phyloP scores from a whole-genome alignment of 2,888 invertebrate genomes.

The Folsomia candida region DNA sequence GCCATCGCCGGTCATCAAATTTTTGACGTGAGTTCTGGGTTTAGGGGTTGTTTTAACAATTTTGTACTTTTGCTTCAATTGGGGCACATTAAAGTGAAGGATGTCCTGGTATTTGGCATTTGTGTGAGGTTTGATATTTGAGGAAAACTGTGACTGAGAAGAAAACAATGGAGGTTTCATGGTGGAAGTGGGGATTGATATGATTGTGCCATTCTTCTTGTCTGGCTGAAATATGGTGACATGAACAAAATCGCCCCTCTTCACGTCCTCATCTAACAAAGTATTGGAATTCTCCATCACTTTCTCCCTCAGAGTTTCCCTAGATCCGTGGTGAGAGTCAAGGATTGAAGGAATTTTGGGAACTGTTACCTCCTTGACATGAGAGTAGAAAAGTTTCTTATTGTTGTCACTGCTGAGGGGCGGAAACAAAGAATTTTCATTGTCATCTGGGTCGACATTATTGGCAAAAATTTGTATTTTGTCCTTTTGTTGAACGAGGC shows the following conservation, averaged over 20 bases:
- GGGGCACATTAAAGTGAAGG: not conserved
- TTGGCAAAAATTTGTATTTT: not conserved
- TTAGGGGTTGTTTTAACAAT: not conserved
- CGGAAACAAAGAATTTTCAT: conserved; percentile 9
- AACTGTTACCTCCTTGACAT: not conserved
- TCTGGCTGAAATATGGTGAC: not conserved
- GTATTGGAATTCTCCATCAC: not conserved
- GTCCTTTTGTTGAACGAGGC: not conserved
- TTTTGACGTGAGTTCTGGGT: not conserved
- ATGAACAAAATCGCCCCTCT: not conserved
- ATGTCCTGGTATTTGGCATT: not conserved
- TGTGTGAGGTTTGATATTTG: not conserved
- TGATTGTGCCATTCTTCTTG: not conserved
- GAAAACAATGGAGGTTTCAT: not conserved
- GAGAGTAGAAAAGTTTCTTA: not conserved
- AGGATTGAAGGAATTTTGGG: not conserved
- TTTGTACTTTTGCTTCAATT: not conserved
- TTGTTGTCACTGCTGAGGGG: not conserved
- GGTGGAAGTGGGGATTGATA: not conserved
- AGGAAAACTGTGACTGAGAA: not conserved
- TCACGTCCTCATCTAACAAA: not conserved
- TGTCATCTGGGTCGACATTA: not conserved
- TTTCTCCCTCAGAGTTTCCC: not conserved
- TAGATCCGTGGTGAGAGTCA: not conserved
- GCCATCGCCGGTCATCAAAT: not conserved